Conservation (phyloP, 2,888 invertebrate genomes). For the Sesia bembeciformis region DNA sequence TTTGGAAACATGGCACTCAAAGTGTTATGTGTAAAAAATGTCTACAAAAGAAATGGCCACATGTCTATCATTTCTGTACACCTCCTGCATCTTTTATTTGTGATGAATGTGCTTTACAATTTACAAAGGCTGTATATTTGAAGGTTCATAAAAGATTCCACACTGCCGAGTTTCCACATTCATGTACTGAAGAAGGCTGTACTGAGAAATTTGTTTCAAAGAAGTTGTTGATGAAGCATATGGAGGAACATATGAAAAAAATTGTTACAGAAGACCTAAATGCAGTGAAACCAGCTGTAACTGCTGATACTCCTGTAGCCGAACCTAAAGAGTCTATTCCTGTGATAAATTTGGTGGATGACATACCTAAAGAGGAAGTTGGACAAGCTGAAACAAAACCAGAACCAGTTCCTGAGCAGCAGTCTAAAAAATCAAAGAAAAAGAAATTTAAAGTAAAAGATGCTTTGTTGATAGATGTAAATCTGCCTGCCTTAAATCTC, state of each 20-base stretch:
- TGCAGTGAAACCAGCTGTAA: conserved; percentile 26
- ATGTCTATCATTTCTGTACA: conserved; percentile 92
- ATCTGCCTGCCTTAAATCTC: conserved; percentile 86
- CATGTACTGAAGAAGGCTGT: conserved; percentile 82
- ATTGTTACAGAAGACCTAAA: conserved; percentile 35
- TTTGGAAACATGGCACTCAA: conserved; percentile 95
- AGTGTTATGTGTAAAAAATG: conserved; percentile 89
- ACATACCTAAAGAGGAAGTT: conserved; percentile 44
- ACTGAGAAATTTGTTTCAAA: conserved; percentile 86
- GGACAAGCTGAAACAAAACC: conserved; percentile 39
- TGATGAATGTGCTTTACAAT: conserved; percentile 85
- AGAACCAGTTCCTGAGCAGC: conserved; percentile 36
- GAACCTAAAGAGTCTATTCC: conserved; percentile 39
- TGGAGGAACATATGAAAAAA: conserved; percentile 73
- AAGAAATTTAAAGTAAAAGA: conserved; percentile 65
- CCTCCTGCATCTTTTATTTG: conserved; percentile 86
- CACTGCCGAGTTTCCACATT: conserved; percentile 79
- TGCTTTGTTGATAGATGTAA: conserved; percentile 62
- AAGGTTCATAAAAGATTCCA: conserved; percentile 91
- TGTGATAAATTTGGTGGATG: conserved; percentile 51
- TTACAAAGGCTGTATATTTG: conserved; percentile 83
- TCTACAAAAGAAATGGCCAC: conserved; percentile 92
- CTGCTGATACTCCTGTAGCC: conserved; percentile 5
- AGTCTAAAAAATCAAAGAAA: conserved; percentile 59
- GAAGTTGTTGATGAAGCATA: conserved; percentile 83